Percentiles rank a stretch among this genome's conserved stretches.
These are phyloP conservation scores for Pomatorhinus ruficollis DNA, from an alignment of 2,113 vertebrate species.

Conservation along the genomic window DNA sequence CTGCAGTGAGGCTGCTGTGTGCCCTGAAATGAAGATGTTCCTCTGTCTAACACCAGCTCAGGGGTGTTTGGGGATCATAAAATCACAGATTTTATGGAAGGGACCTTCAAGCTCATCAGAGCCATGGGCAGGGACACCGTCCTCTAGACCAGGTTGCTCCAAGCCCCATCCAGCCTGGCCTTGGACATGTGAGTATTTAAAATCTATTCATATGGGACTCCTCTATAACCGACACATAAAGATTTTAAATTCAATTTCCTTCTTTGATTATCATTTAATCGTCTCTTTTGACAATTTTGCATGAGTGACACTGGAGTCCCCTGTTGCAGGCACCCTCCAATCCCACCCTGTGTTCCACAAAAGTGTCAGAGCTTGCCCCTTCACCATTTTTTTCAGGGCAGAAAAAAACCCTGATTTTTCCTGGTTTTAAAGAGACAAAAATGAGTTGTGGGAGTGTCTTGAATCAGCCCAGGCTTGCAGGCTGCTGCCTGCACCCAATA, in stretches of 20 bases:
- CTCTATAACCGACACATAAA: not conserved
- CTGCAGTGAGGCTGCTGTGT: not conserved
- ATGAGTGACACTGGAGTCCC: rapidly evolving
- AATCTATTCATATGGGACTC: not conserved
- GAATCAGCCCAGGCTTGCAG: not conserved
- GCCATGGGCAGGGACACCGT: not conserved
- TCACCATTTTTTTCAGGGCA: not conserved
- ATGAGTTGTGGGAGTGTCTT: not conserved
- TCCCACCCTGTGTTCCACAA: rapidly evolving
- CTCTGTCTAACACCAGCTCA: rapidly evolving
- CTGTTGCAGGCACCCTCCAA: no score
- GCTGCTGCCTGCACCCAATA: rapidly evolving
- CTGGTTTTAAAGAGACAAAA: not conserved
- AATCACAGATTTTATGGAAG: not conserved
- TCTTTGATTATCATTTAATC: not conserved
- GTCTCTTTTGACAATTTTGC: not conserved
- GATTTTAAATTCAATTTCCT: rapidly evolving
- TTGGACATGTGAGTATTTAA: not conserved
- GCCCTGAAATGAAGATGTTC: not conserved
- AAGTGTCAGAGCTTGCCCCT: not conserved
- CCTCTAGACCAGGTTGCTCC: not conserved
- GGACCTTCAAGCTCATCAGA: not conserved
- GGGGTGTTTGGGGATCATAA: not conserved
- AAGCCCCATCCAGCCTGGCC: rapidly evolving
- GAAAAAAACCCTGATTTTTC: no score